Conservation (phyloP, 2,113 vertebrate genomes). For the Delphinapterus leucas region DNA sequence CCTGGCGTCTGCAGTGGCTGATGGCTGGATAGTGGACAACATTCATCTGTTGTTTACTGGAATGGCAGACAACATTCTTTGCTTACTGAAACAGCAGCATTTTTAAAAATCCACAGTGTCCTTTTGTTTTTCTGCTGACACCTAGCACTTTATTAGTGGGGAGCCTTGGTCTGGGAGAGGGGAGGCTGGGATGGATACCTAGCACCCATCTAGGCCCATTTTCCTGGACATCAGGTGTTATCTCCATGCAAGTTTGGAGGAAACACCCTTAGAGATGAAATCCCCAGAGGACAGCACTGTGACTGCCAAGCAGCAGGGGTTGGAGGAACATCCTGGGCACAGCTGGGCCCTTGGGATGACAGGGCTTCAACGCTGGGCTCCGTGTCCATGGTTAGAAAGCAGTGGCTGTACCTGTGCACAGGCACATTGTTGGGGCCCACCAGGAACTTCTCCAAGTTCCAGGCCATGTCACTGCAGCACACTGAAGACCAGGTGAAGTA, state of each 20-base stretch:
- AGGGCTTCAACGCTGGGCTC: conserved; percentile 89
- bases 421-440: conserved; percentile 86
- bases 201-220: conserved; percentile 53
- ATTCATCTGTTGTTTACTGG: neutral
- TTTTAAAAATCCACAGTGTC: neutral
- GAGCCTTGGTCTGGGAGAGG: neutral
- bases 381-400: conserved; percentile 88
- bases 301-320: neutral
- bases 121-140: neutral
- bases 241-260: conserved; percentile 72
- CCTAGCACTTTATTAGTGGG: conserved; percentile 21
- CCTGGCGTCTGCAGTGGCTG: neutral
- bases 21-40: neutral
- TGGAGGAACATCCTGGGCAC: neutral
- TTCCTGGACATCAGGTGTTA: conserved; percentile 71
- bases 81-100: neutral
- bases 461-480: conserved; percentile 87
- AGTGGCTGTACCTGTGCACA: conserved; percentile 89
- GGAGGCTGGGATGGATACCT: neutral
- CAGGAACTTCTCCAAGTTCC: conserved; percentile 95
- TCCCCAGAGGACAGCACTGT: conserved; percentile 9
- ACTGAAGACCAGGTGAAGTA: conserved; percentile 89
- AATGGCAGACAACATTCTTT: neutral
- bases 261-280: conserved; percentile 76
- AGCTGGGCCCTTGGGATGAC: conserved; percentile 60